phyloP scores from a whole-genome alignment of 1,140 invertebrate genomes.

The Heliconius melpomene region DNA sequence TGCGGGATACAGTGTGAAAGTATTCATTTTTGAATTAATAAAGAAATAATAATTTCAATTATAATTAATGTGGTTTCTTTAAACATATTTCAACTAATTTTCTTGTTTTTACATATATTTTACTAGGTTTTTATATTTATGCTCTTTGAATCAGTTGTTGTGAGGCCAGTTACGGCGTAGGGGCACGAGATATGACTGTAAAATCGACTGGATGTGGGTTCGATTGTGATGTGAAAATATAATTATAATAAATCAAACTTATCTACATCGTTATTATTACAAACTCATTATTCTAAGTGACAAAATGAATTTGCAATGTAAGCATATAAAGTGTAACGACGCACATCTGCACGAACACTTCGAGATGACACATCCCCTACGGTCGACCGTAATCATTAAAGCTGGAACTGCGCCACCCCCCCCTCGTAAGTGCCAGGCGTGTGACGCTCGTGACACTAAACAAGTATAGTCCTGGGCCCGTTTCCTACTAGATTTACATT shows the following conservation, averaged over 20 bases:
- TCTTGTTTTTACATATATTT: no score
- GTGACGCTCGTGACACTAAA: neutral
- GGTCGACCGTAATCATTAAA: neutral
- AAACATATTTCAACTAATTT: no score
- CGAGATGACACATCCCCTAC: neutral
- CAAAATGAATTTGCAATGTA: neutral
- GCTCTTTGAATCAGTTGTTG: no score
- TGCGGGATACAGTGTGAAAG: no score
- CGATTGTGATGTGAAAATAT: no score
- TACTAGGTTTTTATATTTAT: no score
- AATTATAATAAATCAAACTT: neutral
- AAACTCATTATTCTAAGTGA: neutral
- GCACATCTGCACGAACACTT: neutral
- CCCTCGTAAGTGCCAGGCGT: neutral
- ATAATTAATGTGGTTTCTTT: no score
- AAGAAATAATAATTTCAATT: no score
- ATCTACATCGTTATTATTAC: neutral
- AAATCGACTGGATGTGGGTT: no score
- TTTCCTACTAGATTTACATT: constrained; percentile 5
- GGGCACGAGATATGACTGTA: no score
- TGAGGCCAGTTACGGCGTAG: no score
- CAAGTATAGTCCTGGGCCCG: neutral
- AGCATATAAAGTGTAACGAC: neutral
- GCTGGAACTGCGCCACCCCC: neutral
- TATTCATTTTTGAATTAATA: no score